Percentiles rank a stretch among this genome's conserved stretches.
Evolutionary conservation across 1,140 invertebrate genomes (phyloP).

Genomic region (Thaumetopoea pityocampa): DNA sequence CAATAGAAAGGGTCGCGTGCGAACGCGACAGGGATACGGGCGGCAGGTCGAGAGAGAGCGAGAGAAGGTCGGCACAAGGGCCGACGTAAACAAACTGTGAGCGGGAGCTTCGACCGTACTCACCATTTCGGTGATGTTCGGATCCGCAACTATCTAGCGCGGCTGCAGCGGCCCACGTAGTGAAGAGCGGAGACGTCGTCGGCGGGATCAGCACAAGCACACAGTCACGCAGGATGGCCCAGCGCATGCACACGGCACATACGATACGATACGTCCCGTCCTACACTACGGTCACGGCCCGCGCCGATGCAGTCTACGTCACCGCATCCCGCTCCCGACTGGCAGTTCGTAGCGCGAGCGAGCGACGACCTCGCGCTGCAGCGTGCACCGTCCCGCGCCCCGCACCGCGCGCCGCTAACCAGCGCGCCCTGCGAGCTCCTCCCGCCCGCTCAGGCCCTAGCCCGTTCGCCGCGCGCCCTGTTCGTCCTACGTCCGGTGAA

Average conservation of each 20-base stretch:
- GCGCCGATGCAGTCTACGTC: slow-evolving; percentile 73
- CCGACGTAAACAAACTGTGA: slow-evolving; percentile 73
- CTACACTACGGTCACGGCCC: slow-evolving; percentile 70
- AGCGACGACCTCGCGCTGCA: slow-evolving; percentile 72
- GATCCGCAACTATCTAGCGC: slow-evolving; percentile 34
- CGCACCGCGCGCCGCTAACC: slow-evolving; percentile 37
- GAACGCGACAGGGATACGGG: slow-evolving; percentile 64
- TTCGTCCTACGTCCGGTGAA: slow-evolving; percentile 68
- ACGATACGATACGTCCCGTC: slow-evolving; percentile 65
- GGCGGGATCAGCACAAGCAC: slow-evolving; percentile 49
- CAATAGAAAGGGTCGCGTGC: slow-evolving; percentile 67
- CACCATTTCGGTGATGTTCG: slow-evolving; percentile 70
- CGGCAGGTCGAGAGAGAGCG: slow-evolving; percentile 66
- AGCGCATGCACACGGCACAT: slow-evolving; percentile 54
- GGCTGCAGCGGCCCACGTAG: slow-evolving; percentile 60
- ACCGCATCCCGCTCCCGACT: slow-evolving; percentile 75
- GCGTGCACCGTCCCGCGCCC: slow-evolving; percentile 60
- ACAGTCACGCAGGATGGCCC: slow-evolving; percentile 50
- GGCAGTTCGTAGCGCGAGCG: slow-evolving; percentile 57
- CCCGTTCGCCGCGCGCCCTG: slow-evolving; percentile 26
- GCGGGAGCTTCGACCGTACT: slow-evolving; percentile 71
- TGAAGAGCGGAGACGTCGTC: slow-evolving; percentile 65
- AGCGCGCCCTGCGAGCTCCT: slow-evolving; percentile 32
- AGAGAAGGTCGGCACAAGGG: slow-evolving; percentile 58
- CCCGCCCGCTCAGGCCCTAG: slow-evolving; percentile 27